Evolutionary conservation across 2,797 vertebrate species (phyloP).

Genomic region (Phylloscopus collybita): DNA sequence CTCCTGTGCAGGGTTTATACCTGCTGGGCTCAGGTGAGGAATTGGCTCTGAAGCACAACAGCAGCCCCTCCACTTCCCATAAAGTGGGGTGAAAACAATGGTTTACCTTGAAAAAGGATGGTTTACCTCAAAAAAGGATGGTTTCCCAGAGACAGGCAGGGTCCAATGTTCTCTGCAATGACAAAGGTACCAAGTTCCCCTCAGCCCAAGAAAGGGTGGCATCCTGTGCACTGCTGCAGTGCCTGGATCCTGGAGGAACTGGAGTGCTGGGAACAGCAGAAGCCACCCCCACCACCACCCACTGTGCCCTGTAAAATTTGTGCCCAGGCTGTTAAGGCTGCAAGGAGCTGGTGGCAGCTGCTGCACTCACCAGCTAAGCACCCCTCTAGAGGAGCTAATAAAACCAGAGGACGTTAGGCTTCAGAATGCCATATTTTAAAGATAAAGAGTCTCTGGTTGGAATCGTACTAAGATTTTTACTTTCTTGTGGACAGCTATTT

Average conservation of each 20-base stretch:
- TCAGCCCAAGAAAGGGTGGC: not conserved
- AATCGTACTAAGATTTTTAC: not conserved
- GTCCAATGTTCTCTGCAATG: not conserved
- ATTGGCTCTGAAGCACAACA: not conserved
- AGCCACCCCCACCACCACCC: not conserved
- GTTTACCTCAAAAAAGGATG: not conserved
- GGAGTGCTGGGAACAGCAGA: not conserved
- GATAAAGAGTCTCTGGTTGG: not conserved
- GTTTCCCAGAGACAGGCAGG: rapidly evolving
- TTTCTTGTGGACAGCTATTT: not conserved
- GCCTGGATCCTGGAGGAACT: not conserved
- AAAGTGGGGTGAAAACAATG: not conserved
- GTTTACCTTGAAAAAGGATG: not conserved
- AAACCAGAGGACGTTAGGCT: not conserved
- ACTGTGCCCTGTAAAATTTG: not conserved
- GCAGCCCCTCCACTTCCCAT: not conserved
- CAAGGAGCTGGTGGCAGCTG: not conserved
- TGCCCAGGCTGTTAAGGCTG: not conserved
- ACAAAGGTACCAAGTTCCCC: not conserved
- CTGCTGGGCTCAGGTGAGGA: not conserved
- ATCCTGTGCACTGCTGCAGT: not conserved
- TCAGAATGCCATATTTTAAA: not conserved
- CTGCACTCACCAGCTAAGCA: slow-evolving; percentile 44
- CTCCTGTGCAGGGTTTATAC: not conserved
- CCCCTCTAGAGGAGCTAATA: not conserved